phyloP scores from a whole-genome alignment of 2,113 vertebrate genomes.

The Ciconia stormi region DNA sequence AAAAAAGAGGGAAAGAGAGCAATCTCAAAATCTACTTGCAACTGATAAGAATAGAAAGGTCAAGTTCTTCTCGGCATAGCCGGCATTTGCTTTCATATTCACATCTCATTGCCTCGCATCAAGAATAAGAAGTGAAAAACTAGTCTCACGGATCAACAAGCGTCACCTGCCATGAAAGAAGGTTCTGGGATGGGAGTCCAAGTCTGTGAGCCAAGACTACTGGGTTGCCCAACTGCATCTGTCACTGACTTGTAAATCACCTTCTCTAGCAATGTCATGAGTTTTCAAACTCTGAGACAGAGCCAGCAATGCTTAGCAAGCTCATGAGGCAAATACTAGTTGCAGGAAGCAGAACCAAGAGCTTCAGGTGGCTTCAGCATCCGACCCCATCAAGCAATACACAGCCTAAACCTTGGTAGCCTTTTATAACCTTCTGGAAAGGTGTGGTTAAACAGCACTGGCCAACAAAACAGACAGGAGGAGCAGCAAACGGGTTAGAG shows the following conservation, averaged over 20 bases:
- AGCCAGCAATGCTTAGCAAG: not conserved
- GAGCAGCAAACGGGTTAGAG: not conserved
- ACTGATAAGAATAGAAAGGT: constrained; percentile 47
- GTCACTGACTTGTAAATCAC: constrained; percentile 5
- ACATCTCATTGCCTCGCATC: constrained; percentile 37
- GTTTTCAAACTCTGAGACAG: not conserved
- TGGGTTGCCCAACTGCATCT: not conserved
- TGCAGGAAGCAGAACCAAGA: not conserved
- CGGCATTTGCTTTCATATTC: constrained; percentile 51
- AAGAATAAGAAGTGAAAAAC: constrained; percentile 42
- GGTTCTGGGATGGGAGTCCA: not conserved
- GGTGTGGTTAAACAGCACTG: not conserved
- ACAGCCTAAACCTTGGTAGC: not conserved
- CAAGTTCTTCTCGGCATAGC: constrained; percentile 17
- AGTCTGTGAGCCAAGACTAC: not conserved
- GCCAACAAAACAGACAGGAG: not conserved
- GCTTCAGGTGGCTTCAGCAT: not conserved
- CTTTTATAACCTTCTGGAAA: not conserved
- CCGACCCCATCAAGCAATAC: not conserved
- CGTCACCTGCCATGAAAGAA: not conserved
- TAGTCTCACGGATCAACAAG: not conserved
- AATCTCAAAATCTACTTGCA: constrained; percentile 37
- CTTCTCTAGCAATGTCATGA: not conserved
- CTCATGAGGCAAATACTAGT: not conserved
- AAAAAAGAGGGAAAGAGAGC: not conserved